Conservation (phyloP, 2,113 vertebrate species). For the Scomber japonicus region DNA sequence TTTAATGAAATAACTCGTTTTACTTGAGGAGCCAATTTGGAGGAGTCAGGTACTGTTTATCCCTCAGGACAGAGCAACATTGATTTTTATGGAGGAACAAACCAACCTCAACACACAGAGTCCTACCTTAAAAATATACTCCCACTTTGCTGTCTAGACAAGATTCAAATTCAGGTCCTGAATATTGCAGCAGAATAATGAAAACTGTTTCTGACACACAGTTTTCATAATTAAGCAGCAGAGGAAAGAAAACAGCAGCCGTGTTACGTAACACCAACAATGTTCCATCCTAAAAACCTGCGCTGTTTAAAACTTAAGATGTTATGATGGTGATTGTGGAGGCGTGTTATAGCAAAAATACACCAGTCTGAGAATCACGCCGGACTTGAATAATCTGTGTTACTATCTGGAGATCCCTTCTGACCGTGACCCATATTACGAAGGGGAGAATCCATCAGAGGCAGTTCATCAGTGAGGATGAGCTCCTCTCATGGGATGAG, state of each 20-base stretch:
- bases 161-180: constrained; percentile 23
- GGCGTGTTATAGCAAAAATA: not conserved
- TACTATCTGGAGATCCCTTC: constrained; percentile 38
- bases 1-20: constrained; percentile 18
- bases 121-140: not conserved
- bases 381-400: constrained; percentile 45
- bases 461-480: constrained; percentile 68
- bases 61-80: constrained; percentile 61
- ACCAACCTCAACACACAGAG: constrained; percentile 31
- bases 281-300: constrained; percentile 5
- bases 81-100: constrained; percentile 39
- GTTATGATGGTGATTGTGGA: constrained; percentile 1
- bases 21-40: constrained; percentile 28
- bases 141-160: constrained; percentile 29
- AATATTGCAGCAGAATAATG: constrained; percentile 21
- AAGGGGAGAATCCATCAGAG: constrained; percentile 64
- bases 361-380: constrained; percentile 25
- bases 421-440: constrained; percentile 68
- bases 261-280: constrained; percentile 29
- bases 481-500: constrained; percentile 59
- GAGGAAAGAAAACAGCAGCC: not conserved
- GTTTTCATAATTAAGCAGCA: constrained; percentile 27
- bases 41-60: constrained; percentile 57
- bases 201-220: constrained; percentile 7
- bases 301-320: not conserved